These are phyloP conservation scores for Porphyrio hochstetteri DNA, from an alignment of 2,113 vertebrate species.

Conservation along the genomic window DNA sequence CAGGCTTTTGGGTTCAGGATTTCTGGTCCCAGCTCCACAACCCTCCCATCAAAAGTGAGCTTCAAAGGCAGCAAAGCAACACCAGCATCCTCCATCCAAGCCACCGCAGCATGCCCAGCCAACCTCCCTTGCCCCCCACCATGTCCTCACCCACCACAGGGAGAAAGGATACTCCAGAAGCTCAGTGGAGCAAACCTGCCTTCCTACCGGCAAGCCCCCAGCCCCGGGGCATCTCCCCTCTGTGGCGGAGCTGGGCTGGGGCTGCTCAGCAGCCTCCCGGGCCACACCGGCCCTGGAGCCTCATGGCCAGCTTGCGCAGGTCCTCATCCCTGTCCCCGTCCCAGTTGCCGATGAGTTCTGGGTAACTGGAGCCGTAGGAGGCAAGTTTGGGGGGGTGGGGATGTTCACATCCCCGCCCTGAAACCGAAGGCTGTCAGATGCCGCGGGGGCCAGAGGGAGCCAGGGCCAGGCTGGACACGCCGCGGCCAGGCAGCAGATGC, in stretches of 20 bases:
- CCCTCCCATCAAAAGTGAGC: background rate
- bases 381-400: background rate
- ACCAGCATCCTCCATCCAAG: background rate
- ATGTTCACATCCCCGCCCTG: background rate
- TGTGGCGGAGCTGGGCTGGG: background rate
- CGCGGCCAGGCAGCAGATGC: background rate
- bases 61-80: background rate
- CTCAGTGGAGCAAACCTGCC: background rate
- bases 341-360: background rate
- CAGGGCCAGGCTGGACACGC: background rate
- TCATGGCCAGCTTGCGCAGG: background rate
- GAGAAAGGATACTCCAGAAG: background rate
- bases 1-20: background rate
- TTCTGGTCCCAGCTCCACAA: background rate
- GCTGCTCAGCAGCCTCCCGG: background rate
- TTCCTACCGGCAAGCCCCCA: background rate
- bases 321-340: background rate
- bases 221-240: background rate
- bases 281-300: background rate
- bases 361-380: background rate
- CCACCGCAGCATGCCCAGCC: fast-evolving
- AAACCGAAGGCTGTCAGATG: background rate
- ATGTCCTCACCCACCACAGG: background rate
- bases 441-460: background rate
- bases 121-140: background rate